These are phyloP conservation scores for Palaemon carinicauda DNA, from an alignment of 1,140 invertebrate genomes.

Conservation along the genomic window DNA sequence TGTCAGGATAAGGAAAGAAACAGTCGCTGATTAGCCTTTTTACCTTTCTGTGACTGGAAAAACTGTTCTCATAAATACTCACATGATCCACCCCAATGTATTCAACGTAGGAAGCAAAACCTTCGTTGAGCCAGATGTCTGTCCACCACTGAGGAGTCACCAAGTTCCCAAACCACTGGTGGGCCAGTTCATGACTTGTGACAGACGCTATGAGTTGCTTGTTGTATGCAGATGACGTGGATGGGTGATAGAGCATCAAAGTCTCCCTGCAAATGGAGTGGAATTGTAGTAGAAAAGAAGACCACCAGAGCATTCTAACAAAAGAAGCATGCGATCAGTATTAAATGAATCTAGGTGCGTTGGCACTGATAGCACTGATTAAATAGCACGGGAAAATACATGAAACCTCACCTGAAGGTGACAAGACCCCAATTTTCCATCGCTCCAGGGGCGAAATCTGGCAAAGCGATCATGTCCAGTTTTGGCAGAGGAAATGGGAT, in stretches of 20 bases:
- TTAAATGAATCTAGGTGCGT: neutral
- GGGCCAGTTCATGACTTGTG: conserved; percentile 30
- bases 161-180: conserved; percentile 62
- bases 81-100: conserved; percentile 24
- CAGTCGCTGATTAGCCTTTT: neutral
- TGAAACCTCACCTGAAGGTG: conserved; percentile 72
- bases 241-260: conserved; percentile 5
- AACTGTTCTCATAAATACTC: conserved; percentile 28
- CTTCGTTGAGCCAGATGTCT: conserved; percentile 71
- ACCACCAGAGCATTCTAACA: too few species aligned
- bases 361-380: neutral
- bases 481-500: conserved; percentile 76
- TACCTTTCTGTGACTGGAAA: neutral
- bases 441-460: conserved; percentile 74
- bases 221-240: neutral
- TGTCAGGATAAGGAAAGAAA: neutral
- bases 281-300: too few species aligned
- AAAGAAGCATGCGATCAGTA: neutral
- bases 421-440: conserved; percentile 75
- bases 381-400: neutral
- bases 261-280: conserved; percentile 12
- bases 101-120: conserved; percentile 40
- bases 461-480: conserved; percentile 88
- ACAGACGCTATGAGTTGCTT: conserved; percentile 15
- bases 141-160: conserved; percentile 74